A percentile compares a stretch with the other conserved stretches of the same genome.
Conservation (phyloP, 2,797 vertebrate species). For the Microctenopoma steveboyesi region DNA sequence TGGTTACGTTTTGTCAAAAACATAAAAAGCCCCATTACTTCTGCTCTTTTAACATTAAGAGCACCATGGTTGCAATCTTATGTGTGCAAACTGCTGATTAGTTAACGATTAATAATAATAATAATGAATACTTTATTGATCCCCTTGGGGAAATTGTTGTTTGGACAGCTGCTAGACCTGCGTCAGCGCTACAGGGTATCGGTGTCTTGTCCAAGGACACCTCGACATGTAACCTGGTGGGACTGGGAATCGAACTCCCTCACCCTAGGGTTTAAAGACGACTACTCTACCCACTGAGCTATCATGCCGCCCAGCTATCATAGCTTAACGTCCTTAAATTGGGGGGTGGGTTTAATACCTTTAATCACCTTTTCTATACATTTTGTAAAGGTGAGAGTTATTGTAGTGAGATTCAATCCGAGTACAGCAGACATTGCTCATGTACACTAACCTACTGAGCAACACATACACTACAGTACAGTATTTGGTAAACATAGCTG, state of each 20-base stretch:
- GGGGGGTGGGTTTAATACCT: background rate
- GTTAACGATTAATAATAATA: too few relatives aligned
- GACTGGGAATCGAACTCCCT: too few relatives aligned
- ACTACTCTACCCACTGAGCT: too few relatives aligned
- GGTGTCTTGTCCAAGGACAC: too few relatives aligned
- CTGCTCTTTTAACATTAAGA: slow-evolving; percentile 17
- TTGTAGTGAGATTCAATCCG: slow-evolving; percentile 6
- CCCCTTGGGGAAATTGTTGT: too few relatives aligned
- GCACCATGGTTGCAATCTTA: background rate
- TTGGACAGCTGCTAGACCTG: too few relatives aligned
- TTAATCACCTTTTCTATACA: background rate
- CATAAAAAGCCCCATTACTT: background rate
- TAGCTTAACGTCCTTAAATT: background rate
- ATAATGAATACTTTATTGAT: too few relatives aligned
- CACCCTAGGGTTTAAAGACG: too few relatives aligned
- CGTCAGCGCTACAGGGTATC: too few relatives aligned
- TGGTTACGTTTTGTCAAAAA: background rate
- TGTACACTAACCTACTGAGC: slow-evolving; percentile 1
- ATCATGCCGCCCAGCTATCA: too few relatives aligned
- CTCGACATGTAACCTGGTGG: too few relatives aligned
- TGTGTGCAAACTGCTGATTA: background rate
- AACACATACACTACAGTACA: background rate
- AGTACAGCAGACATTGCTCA: slow-evolving; percentile 1
- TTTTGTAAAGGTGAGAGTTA: background rate
- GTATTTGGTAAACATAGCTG: background rate